These are phyloP conservation scores for Charadrius vociferus DNA, from an alignment of 2,113 vertebrate species.

Conservation along the genomic window DNA sequence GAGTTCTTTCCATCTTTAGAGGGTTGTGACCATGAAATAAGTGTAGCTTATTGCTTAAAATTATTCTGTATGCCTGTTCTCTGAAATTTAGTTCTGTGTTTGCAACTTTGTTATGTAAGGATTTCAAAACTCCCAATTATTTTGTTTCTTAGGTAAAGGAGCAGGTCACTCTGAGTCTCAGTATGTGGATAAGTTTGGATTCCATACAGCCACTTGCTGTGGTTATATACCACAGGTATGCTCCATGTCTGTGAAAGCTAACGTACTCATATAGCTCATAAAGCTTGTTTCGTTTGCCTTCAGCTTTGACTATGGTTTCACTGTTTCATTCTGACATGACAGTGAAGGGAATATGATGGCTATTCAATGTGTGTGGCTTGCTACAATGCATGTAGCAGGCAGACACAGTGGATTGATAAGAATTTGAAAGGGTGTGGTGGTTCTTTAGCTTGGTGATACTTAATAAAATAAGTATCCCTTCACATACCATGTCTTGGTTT, in stretches of 20 bases:
- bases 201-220: conserved; percentile 85
- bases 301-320: background rate
- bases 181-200: conserved; percentile 85
- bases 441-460: background rate
- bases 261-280: background rate
- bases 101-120: background rate
- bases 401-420: background rate
- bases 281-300: background rate
- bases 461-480: background rate
- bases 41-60: background rate
- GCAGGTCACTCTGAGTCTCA: conserved; percentile 57
- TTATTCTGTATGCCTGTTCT: background rate
- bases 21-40: background rate
- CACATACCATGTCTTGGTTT: background rate
- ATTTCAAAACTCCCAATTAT: background rate
- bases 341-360: background rate
- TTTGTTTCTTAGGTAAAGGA: conserved; percentile 77
- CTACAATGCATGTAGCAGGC: background rate
- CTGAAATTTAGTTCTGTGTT: background rate
- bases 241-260: background rate
- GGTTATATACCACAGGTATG: conserved; percentile 91
- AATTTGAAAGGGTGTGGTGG: background rate
- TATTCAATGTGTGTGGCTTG: background rate
- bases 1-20: background rate
- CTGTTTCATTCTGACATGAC: background rate